These are phyloP conservation scores for Ctenodactylus gundi DNA, from an alignment of 2,113 vertebrate species.

Conservation along the genomic window DNA sequence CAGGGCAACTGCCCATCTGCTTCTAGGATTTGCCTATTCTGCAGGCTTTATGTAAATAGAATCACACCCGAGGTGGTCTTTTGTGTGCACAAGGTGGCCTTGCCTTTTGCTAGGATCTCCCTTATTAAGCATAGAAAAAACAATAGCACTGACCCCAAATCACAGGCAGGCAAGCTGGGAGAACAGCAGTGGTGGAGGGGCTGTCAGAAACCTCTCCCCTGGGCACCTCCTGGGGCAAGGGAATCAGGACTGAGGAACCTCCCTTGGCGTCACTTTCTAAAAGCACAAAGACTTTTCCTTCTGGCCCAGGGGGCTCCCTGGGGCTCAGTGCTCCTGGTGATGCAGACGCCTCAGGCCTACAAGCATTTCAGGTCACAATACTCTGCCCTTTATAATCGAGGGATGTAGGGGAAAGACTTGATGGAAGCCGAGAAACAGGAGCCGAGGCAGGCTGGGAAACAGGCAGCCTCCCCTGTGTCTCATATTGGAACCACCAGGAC, in stretches of 20 bases:
- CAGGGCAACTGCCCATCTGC: not conserved
- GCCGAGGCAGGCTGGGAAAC: not conserved
- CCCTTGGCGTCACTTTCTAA: not conserved
- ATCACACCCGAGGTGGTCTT: not conserved
- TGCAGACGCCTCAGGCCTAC: constrained; percentile 19
- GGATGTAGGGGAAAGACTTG: not conserved
- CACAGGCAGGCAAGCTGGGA: not conserved
- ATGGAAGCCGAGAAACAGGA: not conserved
- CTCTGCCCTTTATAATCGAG: not conserved
- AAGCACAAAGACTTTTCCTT: not conserved
- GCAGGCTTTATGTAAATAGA: not conserved
- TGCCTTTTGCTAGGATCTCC: not conserved
- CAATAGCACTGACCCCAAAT: not conserved
- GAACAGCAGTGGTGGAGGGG: not conserved
- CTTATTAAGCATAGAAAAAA: not conserved
- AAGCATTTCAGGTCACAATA: not conserved
- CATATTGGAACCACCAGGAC: not conserved
- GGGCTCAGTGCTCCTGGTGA: not conserved
- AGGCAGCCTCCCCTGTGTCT: not conserved
- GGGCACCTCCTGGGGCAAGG: not conserved
- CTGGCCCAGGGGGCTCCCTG: not conserved
- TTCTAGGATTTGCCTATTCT: not conserved
- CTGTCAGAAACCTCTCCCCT: not conserved
- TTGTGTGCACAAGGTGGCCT: not conserved
- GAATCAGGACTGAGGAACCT: not conserved